Evolutionary conservation across 1,140 invertebrate species (phyloP).

Genomic region (Panonychus citri): DNA sequence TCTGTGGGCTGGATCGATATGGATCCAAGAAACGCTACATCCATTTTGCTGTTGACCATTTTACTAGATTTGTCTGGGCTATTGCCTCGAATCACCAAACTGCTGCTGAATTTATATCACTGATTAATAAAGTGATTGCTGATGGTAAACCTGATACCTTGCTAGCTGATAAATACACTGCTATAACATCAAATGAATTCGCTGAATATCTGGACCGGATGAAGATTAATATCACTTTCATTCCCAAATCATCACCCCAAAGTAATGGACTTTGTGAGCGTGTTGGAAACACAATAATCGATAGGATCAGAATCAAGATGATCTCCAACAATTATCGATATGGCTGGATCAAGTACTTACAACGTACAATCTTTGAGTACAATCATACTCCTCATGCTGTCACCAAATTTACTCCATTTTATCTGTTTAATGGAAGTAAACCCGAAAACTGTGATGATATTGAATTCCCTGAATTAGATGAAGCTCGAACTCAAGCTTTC

Average conservation of each 20-base stretch:
- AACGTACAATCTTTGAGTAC: too few species aligned
- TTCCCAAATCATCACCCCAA: neutral
- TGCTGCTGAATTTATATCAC: conserved; percentile 1
- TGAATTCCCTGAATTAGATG: too few species aligned
- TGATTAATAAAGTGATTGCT: neutral
- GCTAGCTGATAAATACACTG: conserved; percentile 1
- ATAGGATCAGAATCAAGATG: too few species aligned
- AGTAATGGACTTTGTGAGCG: too few species aligned
- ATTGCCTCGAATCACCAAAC: neutral
- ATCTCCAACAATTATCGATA: too few species aligned
- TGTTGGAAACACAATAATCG: too few species aligned
- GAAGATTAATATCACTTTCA: neutral
- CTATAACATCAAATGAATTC: neutral
- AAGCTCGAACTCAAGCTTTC: too few species aligned
- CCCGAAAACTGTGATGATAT: too few species aligned
- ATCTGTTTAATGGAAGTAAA: too few species aligned
- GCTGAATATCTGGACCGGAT: neutral
- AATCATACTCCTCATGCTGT: too few species aligned
- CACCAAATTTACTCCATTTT: too few species aligned
- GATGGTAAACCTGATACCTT: neutral
- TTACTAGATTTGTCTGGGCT: neutral
- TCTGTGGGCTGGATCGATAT: neutral
- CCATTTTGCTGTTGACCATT: conserved; percentile 2
- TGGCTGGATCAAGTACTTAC: too few species aligned
- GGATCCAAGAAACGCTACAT: neutral